Conservation (phyloP, 2,797 vertebrate species). For the Sebastes wilsoni region DNA sequence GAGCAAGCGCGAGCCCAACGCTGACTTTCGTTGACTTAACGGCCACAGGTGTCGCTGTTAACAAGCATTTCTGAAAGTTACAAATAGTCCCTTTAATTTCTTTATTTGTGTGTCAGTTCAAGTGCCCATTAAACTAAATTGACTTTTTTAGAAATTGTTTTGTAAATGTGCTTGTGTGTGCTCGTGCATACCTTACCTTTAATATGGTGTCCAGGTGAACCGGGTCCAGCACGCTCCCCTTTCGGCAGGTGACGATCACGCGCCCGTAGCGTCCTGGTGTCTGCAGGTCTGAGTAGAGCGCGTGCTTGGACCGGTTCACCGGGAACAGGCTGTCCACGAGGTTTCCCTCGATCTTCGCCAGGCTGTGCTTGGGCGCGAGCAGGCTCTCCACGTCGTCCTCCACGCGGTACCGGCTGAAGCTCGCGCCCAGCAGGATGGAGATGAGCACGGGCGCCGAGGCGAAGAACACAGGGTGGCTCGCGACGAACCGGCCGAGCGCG, state of each 20-base stretch:
- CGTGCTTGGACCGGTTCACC: slow-evolving; percentile 95
- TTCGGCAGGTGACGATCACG: slow-evolving; percentile 91
- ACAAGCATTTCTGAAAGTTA: too few relatives aligned
- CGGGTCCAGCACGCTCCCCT: slow-evolving; percentile 94
- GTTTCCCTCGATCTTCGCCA: slow-evolving; percentile 97
- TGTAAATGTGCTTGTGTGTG: background rate
- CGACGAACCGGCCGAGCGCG: slow-evolving; percentile 94
- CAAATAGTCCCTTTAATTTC: too few relatives aligned
- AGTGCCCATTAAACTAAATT: accelerated
- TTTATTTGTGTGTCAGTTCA: background rate
- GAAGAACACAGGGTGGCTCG: slow-evolving; percentile 97
- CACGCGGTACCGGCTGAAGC: slow-evolving; percentile 96
- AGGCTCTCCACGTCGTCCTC: slow-evolving; percentile 95
- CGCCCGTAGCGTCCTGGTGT: slow-evolving; percentile 95
- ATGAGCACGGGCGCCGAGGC: slow-evolving; percentile 94
- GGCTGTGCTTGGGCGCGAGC: slow-evolving; percentile 95
- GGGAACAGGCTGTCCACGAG: slow-evolving; percentile 97
- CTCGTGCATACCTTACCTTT: slow-evolving; percentile 88
- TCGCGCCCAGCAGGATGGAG: slow-evolving; percentile 95
- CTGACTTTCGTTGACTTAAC: too few relatives aligned
- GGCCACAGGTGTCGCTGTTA: too few relatives aligned
- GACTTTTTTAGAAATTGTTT: background rate
- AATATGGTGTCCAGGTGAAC: slow-evolving; percentile 91
- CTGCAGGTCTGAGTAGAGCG: slow-evolving; percentile 97
- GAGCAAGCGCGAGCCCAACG: too few relatives aligned